Evolutionary conservation across 92 coral and sea anemone genomes (phyloP).

Genomic region (Plumapathes pennacea): DNA sequence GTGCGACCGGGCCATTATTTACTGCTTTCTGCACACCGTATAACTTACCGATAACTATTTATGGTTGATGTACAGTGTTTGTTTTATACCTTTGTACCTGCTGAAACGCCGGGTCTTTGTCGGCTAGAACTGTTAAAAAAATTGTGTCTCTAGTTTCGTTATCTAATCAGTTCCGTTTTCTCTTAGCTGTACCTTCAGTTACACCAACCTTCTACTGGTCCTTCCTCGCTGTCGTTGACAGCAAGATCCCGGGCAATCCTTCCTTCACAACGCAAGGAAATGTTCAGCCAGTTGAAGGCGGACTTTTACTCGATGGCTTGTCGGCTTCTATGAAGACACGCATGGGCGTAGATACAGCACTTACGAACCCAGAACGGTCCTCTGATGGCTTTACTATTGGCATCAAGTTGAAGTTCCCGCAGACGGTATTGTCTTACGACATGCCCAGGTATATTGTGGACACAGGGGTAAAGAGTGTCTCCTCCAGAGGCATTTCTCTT

Average conservation of each 20-base stretch:
- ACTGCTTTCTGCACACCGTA: too few relatives aligned
- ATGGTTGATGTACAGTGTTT: too few relatives aligned
- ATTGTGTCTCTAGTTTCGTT: too few relatives aligned
- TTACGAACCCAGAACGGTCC: conserved; percentile 70
- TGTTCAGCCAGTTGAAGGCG: conserved; percentile 68
- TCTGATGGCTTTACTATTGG: conserved; percentile 79
- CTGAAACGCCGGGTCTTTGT: too few relatives aligned
- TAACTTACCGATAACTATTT: too few relatives aligned
- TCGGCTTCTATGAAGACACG: conserved; percentile 72
- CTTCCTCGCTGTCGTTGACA: conserved; percentile 60
- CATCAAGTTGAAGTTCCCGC: conserved; percentile 71
- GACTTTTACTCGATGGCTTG: conserved; percentile 80
- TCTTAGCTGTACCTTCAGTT: conserved; percentile 66
- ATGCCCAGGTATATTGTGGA: conserved; percentile 72
- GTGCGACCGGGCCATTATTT: too few relatives aligned
- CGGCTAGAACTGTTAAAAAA: too few relatives aligned
- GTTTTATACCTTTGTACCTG: too few relatives aligned
- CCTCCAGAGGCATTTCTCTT: conserved; percentile 77
- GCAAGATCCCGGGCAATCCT: conserved; percentile 68
- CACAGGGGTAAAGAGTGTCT: conserved; percentile 79
- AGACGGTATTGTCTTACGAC: conserved; percentile 56
- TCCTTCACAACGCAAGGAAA: conserved; percentile 68
- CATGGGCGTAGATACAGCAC: conserved; percentile 43
- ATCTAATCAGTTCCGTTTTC: too few relatives aligned
- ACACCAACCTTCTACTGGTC: conserved; percentile 83